Conservation (phyloP, 2,888 invertebrate species). For the Cryptus viduatorius region DNA sequence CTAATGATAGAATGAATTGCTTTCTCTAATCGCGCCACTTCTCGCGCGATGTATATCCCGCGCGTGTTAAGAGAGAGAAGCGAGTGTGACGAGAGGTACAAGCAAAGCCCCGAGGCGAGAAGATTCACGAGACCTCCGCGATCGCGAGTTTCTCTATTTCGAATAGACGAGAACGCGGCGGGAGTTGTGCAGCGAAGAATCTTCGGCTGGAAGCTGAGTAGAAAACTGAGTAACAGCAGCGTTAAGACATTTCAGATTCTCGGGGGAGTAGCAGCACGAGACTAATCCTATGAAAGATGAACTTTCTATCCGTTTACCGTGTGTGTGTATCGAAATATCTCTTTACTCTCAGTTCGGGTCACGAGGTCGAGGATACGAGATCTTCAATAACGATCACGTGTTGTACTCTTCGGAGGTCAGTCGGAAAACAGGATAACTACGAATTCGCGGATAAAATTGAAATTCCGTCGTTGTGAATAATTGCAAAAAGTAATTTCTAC, state of each 20-base stretch:
- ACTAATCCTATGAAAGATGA: slow-evolving; percentile 63
- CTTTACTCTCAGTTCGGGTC: slow-evolving; percentile 69
- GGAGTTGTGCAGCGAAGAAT: background rate
- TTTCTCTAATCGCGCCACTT: slow-evolving; percentile 55
- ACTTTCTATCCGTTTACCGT: slow-evolving; percentile 77
- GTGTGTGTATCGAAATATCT: slow-evolving; percentile 77
- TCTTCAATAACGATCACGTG: slow-evolving; percentile 16
- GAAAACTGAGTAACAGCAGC: slow-evolving; percentile 8
- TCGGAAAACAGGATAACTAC: background rate
- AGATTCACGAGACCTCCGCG: slow-evolving; percentile 4
- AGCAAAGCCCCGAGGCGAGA: background rate
- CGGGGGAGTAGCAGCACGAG: slow-evolving; percentile 14
- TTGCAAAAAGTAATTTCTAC: slow-evolving; percentile 17
- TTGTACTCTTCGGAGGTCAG: background rate
- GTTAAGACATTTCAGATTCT: background rate
- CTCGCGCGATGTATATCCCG: slow-evolving; percentile 21
- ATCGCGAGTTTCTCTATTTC: background rate
- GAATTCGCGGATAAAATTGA: background rate
- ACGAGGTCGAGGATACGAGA: slow-evolving; percentile 65
- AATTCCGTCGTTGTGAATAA: background rate
- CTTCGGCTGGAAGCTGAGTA: background rate
- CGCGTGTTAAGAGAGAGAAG: background rate
- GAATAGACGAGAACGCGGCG: background rate
- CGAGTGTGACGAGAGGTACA: background rate
- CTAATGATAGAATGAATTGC: slow-evolving; percentile 29